Base-by-base conservation (phyloP, 2,888 invertebrate genomes). In the Athalia cordata region DNA sequence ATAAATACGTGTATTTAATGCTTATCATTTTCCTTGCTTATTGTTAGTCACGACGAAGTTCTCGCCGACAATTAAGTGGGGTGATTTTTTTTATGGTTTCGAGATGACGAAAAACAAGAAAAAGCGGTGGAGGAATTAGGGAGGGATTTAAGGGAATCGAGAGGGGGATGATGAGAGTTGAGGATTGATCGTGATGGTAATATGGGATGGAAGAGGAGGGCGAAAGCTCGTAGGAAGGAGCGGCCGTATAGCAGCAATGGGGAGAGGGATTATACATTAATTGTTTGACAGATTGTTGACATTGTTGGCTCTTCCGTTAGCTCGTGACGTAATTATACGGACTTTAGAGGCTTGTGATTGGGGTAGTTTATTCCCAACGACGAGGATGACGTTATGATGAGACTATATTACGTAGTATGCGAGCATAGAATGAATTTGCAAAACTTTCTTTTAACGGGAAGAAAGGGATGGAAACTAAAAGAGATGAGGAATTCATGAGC, bases 111-210 rank as follows among this genome's bases (percentile, higher is more conserved):
- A 29, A 64, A 64, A 29, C 29, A 66, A 49, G 3, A 66, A 9
- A 13, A 47, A 49, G 29, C 29, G 29, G 29, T 29, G 29, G 29
- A 29, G 29, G 11, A 43, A 64, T 43, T 64, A 11, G 7, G 43
- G 64, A 64, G 64, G 64, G 7, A 5, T 43, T 11, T 43, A 64
- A 7, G 43, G 43, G 29, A 13, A 29, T 43, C 64, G 29, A 29
- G 29, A 49, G 64, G 67, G 57, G 75, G 75, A 64, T 78, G 70
- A 77, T 75, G 64, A 67, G 68, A 77, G 77, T 79, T 79, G 67
- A 77, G 49, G 62, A 55, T 43, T 8, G 11, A 52, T 45, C 72
- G 57, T 59, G 29, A 29, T 29, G 29, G 29, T 29, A 29, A 29
- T 29, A 29, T 29, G 11, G 11, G 11, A 52, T 2, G 11, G 11